A percentile compares a stretch with the other conserved stretches of the same genome.
Conservation (phyloP, 2,113 vertebrate genomes). For the Oriolus oriolus region DNA sequence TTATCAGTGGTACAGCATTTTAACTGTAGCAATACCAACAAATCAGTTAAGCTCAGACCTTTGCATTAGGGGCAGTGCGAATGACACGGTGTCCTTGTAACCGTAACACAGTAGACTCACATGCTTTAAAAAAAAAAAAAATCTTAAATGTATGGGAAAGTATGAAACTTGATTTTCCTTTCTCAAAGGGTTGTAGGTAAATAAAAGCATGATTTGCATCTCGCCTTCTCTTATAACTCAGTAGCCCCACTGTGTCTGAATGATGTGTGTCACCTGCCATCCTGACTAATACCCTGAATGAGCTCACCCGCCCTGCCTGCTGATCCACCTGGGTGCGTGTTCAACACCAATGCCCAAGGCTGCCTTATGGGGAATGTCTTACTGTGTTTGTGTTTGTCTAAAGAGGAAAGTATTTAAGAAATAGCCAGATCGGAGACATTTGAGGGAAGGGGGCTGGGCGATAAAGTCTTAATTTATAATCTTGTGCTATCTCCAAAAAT, state of each 20-base stretch:
- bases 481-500: not conserved
- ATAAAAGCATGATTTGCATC: not conserved
- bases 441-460: not conserved
- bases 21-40: not conserved
- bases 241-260: not conserved
- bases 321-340: not conserved
- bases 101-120: accelerated
- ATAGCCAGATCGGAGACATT: not conserved
- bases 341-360: not conserved
- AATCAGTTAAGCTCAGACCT: not conserved
- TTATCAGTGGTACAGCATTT: not conserved
- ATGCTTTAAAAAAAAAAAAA: not conserved
- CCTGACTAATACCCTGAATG: accelerated
- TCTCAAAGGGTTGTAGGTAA: not conserved
- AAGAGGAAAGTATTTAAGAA: not conserved
- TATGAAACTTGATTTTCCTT: not conserved
- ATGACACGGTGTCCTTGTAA: not conserved
- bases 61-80: not conserved
- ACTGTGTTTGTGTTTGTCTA: not conserved
- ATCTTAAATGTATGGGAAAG: not conserved
- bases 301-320: accelerated
- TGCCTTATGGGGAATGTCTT: not conserved
- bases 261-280: not conserved
- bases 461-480: not conserved
- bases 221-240: not conserved